A percentile compares a stretch with the other conserved stretches of the same genome.
phyloP scores from a whole-genome alignment of 2,797 vertebrate genomes.

The Peromyscus nudipes region DNA sequence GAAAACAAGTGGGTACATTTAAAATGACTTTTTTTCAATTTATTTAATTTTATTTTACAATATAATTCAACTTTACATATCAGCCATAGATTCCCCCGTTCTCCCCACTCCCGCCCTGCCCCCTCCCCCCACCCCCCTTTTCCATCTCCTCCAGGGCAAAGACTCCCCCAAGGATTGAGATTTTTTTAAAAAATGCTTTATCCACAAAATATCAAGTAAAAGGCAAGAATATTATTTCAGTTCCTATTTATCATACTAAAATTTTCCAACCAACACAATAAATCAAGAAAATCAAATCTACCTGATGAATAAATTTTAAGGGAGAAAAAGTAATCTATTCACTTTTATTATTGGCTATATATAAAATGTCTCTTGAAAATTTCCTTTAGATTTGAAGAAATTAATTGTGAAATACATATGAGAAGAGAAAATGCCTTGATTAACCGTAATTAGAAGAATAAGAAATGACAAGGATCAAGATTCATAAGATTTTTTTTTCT shows the following conservation, averaged over 20 bases:
- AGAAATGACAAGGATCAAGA: neutral
- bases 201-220: neutral
- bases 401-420: neutral
- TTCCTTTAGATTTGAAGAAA: neutral
- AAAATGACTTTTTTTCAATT: neutral
- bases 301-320: neutral
- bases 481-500: neutral
- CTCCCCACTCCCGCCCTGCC: too few species aligned
- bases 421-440: neutral
- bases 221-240: neutral
- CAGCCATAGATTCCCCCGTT: too few species aligned
- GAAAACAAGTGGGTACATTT: neutral
- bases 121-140: too few species aligned
- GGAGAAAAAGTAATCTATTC: neutral
- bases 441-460: neutral
- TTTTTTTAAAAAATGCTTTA: neutral
- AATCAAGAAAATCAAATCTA: neutral
- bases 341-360: neutral
- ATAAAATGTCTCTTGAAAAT: neutral
- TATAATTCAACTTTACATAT: too few species aligned
- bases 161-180: too few species aligned
- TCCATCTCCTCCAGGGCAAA: too few species aligned
- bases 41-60: too few species aligned
- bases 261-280: neutral
- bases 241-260: neutral